phyloP scores from a whole-genome alignment of 2,888 invertebrate species.

The Ochropacha duplaris region DNA sequence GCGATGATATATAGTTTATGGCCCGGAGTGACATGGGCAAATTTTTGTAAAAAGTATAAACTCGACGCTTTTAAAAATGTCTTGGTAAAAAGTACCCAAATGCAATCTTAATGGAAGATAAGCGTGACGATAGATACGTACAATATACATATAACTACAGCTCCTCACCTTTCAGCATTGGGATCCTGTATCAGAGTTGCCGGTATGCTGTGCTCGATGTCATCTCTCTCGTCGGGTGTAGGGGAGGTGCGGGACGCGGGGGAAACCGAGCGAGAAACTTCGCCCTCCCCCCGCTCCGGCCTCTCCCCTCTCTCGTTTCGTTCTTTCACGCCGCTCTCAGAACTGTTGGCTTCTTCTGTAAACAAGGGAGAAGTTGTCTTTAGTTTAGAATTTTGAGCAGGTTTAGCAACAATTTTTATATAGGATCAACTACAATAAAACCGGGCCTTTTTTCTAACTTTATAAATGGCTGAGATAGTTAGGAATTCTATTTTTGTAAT shows the following conservation, averaged over 20 bases:
- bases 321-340: constrained; percentile 84
- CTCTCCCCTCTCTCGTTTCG: constrained; percentile 70
- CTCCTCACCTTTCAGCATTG: constrained; percentile 70
- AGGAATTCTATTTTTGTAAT: too few species aligned
- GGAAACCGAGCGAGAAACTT: constrained; percentile 71
- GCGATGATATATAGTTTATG: too few species aligned
- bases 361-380: constrained; percentile 43
- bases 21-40: too few species aligned
- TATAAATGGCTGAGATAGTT: too few species aligned
- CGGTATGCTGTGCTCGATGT: constrained; percentile 82
- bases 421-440: too few species aligned
- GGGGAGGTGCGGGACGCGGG: constrained; percentile 62
- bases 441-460: too few species aligned
- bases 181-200: constrained; percentile 81
- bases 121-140: too few species aligned
- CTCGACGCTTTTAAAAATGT: too few species aligned
- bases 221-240: constrained; percentile 71
- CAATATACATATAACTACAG: background rate
- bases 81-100: too few species aligned
- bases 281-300: constrained; percentile 75
- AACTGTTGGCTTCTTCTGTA: constrained; percentile 84
- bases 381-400: constrained; percentile 5
- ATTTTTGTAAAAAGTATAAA: too few species aligned
- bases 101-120: too few species aligned
- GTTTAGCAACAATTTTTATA: too few species aligned